Base-by-base conservation (phyloP, 2,113 vertebrate species). In the Chlamydotis undulata region DNA sequence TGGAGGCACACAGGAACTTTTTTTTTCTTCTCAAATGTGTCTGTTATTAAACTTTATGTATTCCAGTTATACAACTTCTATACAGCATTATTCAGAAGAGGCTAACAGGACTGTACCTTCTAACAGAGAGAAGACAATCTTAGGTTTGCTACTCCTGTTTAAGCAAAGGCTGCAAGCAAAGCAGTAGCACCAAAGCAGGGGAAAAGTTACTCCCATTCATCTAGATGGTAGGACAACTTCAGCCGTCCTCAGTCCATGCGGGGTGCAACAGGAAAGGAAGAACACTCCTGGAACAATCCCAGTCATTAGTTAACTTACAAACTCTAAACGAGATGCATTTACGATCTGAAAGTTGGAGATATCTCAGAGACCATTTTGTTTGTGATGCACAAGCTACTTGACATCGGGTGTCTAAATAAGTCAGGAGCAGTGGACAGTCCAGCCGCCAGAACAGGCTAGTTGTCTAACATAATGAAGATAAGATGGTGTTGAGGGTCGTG, bases 1-100 rank as follows among this genome's bases (percentile, higher is more conserved):
- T n/a, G 35, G 53, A 61, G 19, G 47, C 3, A 0, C 0, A 1
- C 7, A 8, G 21, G 19, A 56, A 45, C 14, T 14, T 65, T n/a
- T 47, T 61, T 56, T 70, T 16, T 22, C 70, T 87, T n/a, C 79
- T 78, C 39, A 73, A 21, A 60, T 47, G 23, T 0, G 0, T 15
- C 37, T 64, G 25, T 64, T 64, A 19, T 41, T 22, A 67, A 83
- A 12, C 19, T 14, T 68, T 11, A 39, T 28, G 16, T 31, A n/a
- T 73, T 33, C 39, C 12, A 12, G 31, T 47, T 39, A 53, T 35
- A 41, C 15, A 45, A 18, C 13, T 41, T 41, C 18, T 28, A 52
- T 28, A 35, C 1, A 39, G 26, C 28, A 31, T 74, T 80, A 80
- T 25, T 53, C 19, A 17, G 39, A 60, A 47, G 12, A 7, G 17